Percentiles rank a stretch among this genome's conserved stretches.
These are phyloP conservation scores for Lomographa bimaculata DNA, from an alignment of 2,888 invertebrate genomes.

Conservation along the genomic window DNA sequence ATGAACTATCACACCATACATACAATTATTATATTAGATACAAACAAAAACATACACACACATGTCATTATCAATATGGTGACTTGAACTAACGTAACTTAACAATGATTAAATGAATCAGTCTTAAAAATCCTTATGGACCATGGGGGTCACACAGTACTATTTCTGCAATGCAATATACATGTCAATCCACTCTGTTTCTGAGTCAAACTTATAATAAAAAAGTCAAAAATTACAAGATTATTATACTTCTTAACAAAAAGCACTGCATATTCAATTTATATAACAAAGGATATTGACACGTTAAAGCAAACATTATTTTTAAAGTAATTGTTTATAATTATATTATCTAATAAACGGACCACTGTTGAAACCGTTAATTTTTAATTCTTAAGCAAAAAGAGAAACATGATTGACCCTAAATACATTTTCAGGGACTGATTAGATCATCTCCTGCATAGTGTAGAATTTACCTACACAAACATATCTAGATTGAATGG, in stretches of 20 bases:
- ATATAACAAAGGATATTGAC: constrained; percentile 61
- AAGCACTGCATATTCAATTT: constrained; percentile 74
- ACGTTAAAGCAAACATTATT: constrained; percentile 56
- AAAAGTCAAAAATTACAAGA: constrained; percentile 65
- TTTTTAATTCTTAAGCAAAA: constrained; percentile 41
- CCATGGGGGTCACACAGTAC: constrained; percentile 56
- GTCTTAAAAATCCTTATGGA: constrained; percentile 74
- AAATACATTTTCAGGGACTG: constrained; percentile 38
- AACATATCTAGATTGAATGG: constrained; percentile 45
- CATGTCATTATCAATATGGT: constrained; percentile 62
- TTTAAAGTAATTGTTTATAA: constrained; percentile 24
- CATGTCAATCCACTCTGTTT: constrained; percentile 66
- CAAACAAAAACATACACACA: constrained; percentile 57
- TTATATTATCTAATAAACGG: constrained; percentile 49
- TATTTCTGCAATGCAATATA: constrained; percentile 57
- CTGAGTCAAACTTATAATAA: constrained; percentile 75
- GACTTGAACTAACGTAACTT: constrained; percentile 77
- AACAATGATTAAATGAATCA: constrained; percentile 80
- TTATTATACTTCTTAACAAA: constrained; percentile 61
- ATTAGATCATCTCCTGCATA: constrained; percentile 52
- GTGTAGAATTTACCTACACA: constrained; percentile 40
- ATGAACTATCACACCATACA: constrained; percentile 45
- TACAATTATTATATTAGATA: constrained; percentile 56
- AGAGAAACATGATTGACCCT: constrained; percentile 47
- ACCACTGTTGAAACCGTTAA: constrained; percentile 42